Conservation (phyloP, 2,888 invertebrate genomes). For the Rhagonycha lutea region DNA sequence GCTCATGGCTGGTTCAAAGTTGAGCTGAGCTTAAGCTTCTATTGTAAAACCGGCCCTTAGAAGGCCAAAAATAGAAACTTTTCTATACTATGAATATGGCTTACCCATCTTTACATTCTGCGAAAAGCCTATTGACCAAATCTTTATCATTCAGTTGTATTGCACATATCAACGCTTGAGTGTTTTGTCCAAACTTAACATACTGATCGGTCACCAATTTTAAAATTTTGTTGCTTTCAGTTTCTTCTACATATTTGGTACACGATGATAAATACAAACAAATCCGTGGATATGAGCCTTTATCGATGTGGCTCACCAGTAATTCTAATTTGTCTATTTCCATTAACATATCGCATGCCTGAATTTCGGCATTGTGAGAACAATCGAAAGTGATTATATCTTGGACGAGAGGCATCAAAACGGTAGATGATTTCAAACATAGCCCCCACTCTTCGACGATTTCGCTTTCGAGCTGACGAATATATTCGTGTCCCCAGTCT, state of each 20-base stretch:
- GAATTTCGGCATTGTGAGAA: constrained; percentile 97
- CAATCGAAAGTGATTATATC: constrained; percentile 94
- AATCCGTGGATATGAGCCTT: constrained; percentile 87
- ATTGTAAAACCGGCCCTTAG: no score
- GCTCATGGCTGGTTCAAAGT: no score
- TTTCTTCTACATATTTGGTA: constrained; percentile 94
- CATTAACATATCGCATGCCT: constrained; percentile 97
- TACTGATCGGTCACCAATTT: constrained; percentile 85
- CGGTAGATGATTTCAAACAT: constrained; percentile 57
- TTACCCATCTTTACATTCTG: constrained; percentile 81
- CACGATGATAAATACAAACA: constrained; percentile 88
- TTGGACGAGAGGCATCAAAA: constrained; percentile 76
- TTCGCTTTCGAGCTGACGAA: constrained; percentile 88
- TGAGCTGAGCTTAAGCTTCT: no score
- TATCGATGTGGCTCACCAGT: constrained; percentile 84
- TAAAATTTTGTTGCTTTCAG: constrained; percentile 76
- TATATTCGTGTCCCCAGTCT: constrained; percentile 99
- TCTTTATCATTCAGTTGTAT: constrained; percentile 85
- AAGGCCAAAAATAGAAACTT: no score
- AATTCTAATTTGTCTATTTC: constrained; percentile 92
- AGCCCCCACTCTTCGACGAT: constrained; percentile 83
- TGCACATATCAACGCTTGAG: constrained; percentile 88
- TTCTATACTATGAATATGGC: constrained; percentile 43
- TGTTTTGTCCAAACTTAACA: constrained; percentile 82
- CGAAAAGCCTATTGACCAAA: constrained; percentile 83